phyloP scores from a whole-genome alignment of 53 echinoderm and acorn worm genomes.

The Paelopatides confundens region DNA sequence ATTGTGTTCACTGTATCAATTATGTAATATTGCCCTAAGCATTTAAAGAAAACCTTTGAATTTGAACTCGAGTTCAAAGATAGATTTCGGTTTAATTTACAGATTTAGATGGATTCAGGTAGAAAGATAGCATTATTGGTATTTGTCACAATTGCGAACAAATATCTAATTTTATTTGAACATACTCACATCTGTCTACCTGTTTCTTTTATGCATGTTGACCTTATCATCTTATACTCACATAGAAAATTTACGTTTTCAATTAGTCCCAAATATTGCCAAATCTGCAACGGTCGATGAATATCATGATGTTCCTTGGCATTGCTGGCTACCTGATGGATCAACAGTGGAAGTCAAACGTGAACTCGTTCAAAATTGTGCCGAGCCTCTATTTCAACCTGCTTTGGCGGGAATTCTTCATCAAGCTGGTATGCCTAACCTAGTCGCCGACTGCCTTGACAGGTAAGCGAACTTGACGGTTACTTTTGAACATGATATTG shows the following conservation, averaged over 20 bases:
- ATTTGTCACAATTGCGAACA: too few relatives aligned
- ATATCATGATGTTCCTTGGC: constrained; percentile 19
- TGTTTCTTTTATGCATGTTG: too few relatives aligned
- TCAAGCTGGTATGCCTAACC: constrained; percentile 73
- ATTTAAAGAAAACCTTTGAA: too few relatives aligned
- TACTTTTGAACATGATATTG: too few relatives aligned
- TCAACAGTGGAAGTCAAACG: constrained; percentile 26
- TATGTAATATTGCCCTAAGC: too few relatives aligned
- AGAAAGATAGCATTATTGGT: too few relatives aligned
- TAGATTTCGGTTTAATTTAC: too few relatives aligned
- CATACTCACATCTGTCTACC: too few relatives aligned
- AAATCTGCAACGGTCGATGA: constrained; percentile 15
- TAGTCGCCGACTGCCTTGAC: constrained; percentile 79
- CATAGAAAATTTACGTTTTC: not conserved
- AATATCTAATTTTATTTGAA: too few relatives aligned
- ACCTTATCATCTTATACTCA: not conserved
- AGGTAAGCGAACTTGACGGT: constrained; percentile 69
- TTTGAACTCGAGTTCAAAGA: too few relatives aligned
- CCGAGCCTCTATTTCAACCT: constrained; percentile 84
- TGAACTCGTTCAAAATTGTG: constrained; percentile 51
- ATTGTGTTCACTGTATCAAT: too few relatives aligned
- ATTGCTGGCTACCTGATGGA: constrained; percentile 49
- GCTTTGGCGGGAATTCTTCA: constrained; percentile 58
- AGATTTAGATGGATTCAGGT: too few relatives aligned
- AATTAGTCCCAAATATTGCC: not conserved